Conservation (phyloP, 2,888 invertebrate genomes). For the Spodoptera exigua region DNA sequence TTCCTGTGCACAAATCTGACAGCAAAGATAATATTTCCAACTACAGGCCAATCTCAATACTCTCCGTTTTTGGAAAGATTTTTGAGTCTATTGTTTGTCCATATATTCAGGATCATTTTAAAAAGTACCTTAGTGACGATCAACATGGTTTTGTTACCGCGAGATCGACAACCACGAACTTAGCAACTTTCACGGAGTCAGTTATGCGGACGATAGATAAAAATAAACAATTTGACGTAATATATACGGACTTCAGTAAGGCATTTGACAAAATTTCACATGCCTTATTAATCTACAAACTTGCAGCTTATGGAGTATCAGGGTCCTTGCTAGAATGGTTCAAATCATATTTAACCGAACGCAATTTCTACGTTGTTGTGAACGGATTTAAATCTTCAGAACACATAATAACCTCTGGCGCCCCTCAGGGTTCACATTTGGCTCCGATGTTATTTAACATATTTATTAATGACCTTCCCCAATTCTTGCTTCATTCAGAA, state of each 20-base stretch:
- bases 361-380: not conserved
- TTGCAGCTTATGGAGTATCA: not conserved
- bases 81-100: not conserved
- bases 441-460: too few species aligned
- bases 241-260: slow-evolving; percentile 1
- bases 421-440: too few species aligned
- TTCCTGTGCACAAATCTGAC: not conserved
- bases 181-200: too few species aligned
- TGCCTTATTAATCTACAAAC: not conserved
- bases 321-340: not conserved
- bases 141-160: too few species aligned
- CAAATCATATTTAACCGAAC: not conserved
- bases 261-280: not conserved
- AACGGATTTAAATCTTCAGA: not conserved
- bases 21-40: not conserved
- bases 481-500: too few species aligned
- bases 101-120: slow-evolving; percentile 3
- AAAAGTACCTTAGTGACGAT: slow-evolving; percentile 1
- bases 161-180: too few species aligned
- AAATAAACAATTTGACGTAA: not conserved
- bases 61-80: too few species aligned
- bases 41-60: too few species aligned
- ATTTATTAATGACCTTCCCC: too few species aligned
- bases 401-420: too few species aligned
- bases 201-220: too few species aligned